A percentile compares a stretch with the other conserved stretches of the same genome.
Conservation (phyloP, 1,140 invertebrate species). For the Zaprionus vittiger region DNA sequence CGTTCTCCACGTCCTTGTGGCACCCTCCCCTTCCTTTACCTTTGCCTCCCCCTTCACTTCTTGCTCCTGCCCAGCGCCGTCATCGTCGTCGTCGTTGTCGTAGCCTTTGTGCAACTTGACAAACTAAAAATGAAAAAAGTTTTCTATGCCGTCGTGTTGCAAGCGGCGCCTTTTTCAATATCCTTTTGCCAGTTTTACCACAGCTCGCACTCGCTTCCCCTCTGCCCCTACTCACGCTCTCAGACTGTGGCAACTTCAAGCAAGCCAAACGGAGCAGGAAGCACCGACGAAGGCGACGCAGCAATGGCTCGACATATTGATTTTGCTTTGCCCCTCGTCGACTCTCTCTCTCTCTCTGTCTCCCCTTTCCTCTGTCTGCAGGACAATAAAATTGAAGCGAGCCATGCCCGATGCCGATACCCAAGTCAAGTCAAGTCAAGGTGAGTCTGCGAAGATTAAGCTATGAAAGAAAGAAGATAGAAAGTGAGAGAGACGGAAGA, state of each 20-base stretch:
- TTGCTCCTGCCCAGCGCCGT: background rate
- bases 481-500: background rate
- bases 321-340: constrained; percentile 40
- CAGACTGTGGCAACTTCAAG: constrained; percentile 7
- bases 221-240: background rate
- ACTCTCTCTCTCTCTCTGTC: background rate
- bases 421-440: constrained; percentile 37
- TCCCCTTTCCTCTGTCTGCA: background rate
- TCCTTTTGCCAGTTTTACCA: constrained; percentile 50
- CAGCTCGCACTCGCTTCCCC: constrained; percentile 4
- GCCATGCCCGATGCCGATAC: constrained; percentile 16
- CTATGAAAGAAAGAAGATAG: background rate
- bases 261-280: constrained; percentile 42
- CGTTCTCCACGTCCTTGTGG: background rate
- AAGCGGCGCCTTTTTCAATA: constrained; percentile 81
- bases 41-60: background rate
- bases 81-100: constrained; percentile 38
- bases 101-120: constrained; percentile 79
- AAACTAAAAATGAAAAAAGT: constrained; percentile 83
- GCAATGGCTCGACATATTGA: constrained; percentile 73
- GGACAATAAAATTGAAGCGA: constrained; percentile 40
- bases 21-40: background rate
- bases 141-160: constrained; percentile 60
- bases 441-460: constrained; percentile 39
- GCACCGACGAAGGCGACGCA: constrained; percentile 22